Percentiles rank a stretch among this genome's conserved stretches.
These are phyloP conservation scores for Eupeodes latifasciatus DNA, from an alignment of 2,888 invertebrate species.

Conservation along the genomic window DNA sequence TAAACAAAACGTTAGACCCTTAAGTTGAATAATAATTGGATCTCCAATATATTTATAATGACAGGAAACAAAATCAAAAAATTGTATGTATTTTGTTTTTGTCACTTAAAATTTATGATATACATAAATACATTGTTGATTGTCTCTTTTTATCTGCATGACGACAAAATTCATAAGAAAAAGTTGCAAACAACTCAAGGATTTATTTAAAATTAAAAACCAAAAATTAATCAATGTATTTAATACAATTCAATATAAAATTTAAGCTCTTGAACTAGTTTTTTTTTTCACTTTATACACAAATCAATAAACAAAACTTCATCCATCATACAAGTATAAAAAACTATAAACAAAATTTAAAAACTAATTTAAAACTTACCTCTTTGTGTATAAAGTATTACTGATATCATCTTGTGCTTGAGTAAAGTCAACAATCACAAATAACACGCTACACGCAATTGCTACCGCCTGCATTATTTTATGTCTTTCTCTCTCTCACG, in stretches of 20 bases:
- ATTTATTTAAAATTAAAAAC: too few species aligned
- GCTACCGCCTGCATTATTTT: conserved; percentile 64
- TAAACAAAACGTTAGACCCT: background rate
- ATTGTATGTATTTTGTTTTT: background rate
- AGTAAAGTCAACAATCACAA: conserved; percentile 61
- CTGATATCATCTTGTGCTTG: conserved; percentile 65
- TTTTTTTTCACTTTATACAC: background rate
- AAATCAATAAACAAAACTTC: background rate
- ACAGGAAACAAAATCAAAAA: too few species aligned
- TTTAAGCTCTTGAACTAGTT: background rate
- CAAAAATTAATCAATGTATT: too few species aligned
- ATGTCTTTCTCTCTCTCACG: background rate
- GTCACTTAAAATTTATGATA: too few species aligned
- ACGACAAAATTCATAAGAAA: too few species aligned
- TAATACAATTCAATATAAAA: background rate
- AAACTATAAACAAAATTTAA: background rate
- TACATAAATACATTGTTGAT: too few species aligned
- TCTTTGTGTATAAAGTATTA: conserved; percentile 66
- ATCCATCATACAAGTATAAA: too few species aligned
- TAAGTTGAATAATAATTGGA: background rate
- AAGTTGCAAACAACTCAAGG: too few species aligned
- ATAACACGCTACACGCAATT: conserved; percentile 65
- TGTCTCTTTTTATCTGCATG: too few species aligned
- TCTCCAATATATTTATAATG: background rate
- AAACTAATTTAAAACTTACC: conserved; percentile 39